These are phyloP conservation scores for Brachypalpus laphriformis DNA, from an alignment of 2,888 invertebrate genomes.

Conservation along the genomic window DNA sequence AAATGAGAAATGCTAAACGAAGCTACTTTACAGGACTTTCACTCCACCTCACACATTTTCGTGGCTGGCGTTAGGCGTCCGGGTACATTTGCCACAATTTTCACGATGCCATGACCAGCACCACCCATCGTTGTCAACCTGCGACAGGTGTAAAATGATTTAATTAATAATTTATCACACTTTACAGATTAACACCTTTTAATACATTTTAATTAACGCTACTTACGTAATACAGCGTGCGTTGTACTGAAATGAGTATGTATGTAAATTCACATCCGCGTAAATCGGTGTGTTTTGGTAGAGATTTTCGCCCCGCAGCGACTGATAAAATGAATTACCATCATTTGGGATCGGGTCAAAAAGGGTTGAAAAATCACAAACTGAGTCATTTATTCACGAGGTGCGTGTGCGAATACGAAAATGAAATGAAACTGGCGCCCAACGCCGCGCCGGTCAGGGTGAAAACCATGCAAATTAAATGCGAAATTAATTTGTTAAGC, in stretches of 20 bases:
- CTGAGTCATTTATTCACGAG: background rate
- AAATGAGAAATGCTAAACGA: background rate
- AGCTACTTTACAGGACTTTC: background rate
- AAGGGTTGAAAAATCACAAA: slow-evolving; percentile 26
- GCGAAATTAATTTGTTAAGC: slow-evolving; percentile 18
- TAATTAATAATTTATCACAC: slow-evolving; percentile 69
- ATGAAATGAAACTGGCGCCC: slow-evolving; percentile 43
- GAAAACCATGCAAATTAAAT: slow-evolving; percentile 30
- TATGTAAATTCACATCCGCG: slow-evolving; percentile 41
- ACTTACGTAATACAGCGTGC: slow-evolving; percentile 6
- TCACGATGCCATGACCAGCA: background rate
- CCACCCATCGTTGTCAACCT: slow-evolving; percentile 2
- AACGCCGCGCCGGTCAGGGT: background rate
- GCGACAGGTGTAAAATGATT: slow-evolving; percentile 58
- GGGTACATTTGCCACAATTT: background rate
- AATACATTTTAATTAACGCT: slow-evolving; percentile 69
- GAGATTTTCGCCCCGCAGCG: slow-evolving; percentile 17
- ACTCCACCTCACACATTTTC: background rate
- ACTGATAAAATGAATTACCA: slow-evolving; percentile 51
- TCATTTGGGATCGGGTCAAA: slow-evolving; percentile 36
- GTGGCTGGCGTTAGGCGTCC: background rate
- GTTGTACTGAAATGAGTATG: background rate
- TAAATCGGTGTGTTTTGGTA: slow-evolving; percentile 33
- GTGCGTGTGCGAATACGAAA: background rate
- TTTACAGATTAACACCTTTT: slow-evolving; percentile 72